These are phyloP conservation scores for Rapana venosa DNA, from an alignment of 2,888 invertebrate species.

Conservation along the genomic window DNA sequence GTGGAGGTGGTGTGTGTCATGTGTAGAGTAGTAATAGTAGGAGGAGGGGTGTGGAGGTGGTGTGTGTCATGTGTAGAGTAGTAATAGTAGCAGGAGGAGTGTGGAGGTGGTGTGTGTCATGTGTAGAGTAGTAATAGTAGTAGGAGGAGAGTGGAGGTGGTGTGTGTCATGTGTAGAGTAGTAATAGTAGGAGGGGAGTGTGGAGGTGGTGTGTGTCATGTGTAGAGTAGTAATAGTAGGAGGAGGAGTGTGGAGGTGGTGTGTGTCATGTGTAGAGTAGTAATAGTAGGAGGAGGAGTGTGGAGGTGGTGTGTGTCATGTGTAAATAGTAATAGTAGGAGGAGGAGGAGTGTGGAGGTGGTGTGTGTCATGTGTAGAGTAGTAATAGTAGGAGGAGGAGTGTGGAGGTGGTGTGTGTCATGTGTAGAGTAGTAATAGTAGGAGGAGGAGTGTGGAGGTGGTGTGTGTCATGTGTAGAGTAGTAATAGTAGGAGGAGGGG, in stretches of 20 bases:
- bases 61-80: neutral
- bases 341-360: neutral
- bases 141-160: neutral
- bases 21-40: no score
- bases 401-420: no score
- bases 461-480: neutral
- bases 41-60: no score
- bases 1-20: no score
- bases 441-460: neutral
- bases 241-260: no score
- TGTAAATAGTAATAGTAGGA: neutral
- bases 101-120: no score
- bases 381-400: neutral
- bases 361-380: neutral
- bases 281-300: neutral
- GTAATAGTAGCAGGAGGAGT: neutral
- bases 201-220: no score
- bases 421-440: neutral
- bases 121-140: neutral
- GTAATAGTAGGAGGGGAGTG: neutral
- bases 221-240: no score
- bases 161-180: neutral
- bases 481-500: no score
- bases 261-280: neutral
- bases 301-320: neutral